Base-by-base conservation (phyloP, 2,113 vertebrate genomes). In the Helogale parvula region DNA sequence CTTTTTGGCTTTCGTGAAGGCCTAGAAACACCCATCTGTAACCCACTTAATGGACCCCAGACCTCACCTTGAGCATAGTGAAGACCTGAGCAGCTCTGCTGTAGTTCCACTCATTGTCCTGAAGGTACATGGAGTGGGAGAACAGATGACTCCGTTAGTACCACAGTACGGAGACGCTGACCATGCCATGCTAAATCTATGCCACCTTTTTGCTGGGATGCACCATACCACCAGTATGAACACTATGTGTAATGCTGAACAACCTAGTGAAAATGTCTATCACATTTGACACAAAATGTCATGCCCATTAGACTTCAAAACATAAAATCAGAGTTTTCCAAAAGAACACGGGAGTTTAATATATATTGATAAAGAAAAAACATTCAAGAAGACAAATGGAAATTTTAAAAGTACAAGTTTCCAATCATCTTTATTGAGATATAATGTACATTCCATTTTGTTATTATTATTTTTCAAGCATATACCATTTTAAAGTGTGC, bases 21-120 rank as follows among this genome's bases (percentile, higher is more conserved):
- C 63, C 35, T 47, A 83, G 47, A 65, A 68, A 63, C 6, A n/a
- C 45, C 15, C 17, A 74, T 47, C 38, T 81, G 90, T 54, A 84
- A 88, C 35, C 52, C 27, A 63, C 31, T 76, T 76, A 45, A 45
- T 76, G 50, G 57, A 79, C 65, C 68, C 25, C 52, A 87, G 47
- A 76, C 19, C 81, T 97, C 83, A 97, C 95, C 95, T 96, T 87
- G 16, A 96, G 8, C 13, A 31, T 13, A 69, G 13, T 69, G 81
- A 96, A 97, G 80, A 66, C 17, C 41, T 96, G 38, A 29, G 7
- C 50, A 92, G 92, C 97, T 93, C 0, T 83, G 45, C 0, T 16
- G 10, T 96, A 95, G 90, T 98, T 13, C 87, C 45, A 96, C 2
- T 33, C 17, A 0, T 79, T 97, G 23, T 97, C 94, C 47, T 96